These are phyloP conservation scores for Drepanosiphum platanoidis DNA, from an alignment of 2,888 invertebrate genomes.

Conservation along the genomic window DNA sequence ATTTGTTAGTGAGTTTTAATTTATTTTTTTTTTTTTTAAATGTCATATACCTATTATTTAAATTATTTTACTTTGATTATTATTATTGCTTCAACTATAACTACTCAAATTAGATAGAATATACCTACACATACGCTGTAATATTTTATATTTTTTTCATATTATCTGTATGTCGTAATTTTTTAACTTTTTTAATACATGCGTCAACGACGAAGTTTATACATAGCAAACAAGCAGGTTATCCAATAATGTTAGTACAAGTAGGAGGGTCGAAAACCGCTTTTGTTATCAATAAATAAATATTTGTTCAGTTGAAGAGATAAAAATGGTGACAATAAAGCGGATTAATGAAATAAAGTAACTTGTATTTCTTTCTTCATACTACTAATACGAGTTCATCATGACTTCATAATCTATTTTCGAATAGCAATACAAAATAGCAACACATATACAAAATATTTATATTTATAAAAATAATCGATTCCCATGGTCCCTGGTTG, in stretches of 20 bases:
- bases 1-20: background rate
- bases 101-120: background rate
- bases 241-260: background rate
- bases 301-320: constrained; percentile 47
- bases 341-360: constrained; percentile 35
- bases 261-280: constrained; percentile 35
- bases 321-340: constrained; percentile 21
- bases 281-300: constrained; percentile 51
- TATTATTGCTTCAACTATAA: background rate
- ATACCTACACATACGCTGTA: background rate
- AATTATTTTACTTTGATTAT: too few species aligned
- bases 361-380: background rate
- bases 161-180: constrained; percentile 26
- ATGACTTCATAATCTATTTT: background rate
- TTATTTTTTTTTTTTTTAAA: too few species aligned
- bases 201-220: constrained; percentile 14
- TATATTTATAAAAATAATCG: too few species aligned
- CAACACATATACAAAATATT: too few species aligned
- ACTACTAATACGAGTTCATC: background rate
- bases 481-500: too few species aligned
- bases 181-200: background rate
- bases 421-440: background rate
- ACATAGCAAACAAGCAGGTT: constrained; percentile 14
- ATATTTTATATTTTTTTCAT: background rate
- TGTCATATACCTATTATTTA: too few species aligned